phyloP scores from a whole-genome alignment of 2,113 vertebrate species.

The Oreotragus oreotragus region DNA sequence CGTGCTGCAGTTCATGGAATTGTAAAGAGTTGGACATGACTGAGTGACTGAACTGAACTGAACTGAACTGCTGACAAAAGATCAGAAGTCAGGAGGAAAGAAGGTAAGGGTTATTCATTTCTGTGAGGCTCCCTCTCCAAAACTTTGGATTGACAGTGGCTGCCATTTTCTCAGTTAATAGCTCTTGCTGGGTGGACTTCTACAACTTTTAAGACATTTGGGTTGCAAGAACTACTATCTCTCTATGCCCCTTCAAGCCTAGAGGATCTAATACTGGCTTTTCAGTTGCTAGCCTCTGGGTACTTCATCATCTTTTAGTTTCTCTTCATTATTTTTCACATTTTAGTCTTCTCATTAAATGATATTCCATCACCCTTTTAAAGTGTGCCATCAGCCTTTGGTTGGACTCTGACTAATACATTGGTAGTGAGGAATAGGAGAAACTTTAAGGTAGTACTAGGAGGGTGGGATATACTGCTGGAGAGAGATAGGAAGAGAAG shows the following conservation, averaged over 20 bases:
- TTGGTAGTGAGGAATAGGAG: neutral
- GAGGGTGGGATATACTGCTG: neutral
- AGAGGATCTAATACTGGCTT: neutral
- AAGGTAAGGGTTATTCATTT: neutral
- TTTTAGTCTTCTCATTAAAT: neutral
- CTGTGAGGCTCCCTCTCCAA: neutral
- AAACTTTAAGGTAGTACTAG: neutral
- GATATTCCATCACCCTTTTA: neutral
- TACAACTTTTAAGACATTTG: neutral
- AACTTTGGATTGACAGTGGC: neutral
- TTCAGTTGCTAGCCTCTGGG: neutral
- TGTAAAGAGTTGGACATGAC: accelerated
- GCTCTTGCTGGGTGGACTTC: neutral
- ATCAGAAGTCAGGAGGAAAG: neutral
- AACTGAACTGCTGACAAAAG: neutral
- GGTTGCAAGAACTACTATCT: neutral
- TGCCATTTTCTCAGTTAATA: neutral
- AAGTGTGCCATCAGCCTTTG: neutral
- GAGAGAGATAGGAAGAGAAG: neutral
- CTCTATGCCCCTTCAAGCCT: neutral
- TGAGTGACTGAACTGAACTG: no score
- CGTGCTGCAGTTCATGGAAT: no score
- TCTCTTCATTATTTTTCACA: neutral
- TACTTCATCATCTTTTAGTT: neutral
- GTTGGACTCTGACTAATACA: neutral